Base-by-base conservation (phyloP, 2,797 vertebrate genomes). In the Sebastolobus alascanus region DNA sequence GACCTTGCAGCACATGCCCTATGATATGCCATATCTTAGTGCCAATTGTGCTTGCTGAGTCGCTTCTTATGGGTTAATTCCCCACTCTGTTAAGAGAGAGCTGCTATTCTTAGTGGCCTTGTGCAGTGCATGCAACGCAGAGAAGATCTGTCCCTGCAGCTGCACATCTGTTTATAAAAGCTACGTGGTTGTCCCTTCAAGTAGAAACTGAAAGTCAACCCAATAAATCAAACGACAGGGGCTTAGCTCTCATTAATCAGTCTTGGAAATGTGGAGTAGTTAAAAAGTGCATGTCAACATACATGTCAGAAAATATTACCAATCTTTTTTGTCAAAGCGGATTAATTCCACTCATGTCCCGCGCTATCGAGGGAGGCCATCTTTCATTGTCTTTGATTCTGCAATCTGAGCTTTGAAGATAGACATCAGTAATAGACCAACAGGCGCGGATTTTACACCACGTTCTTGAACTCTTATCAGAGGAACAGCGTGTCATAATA, bases 351-450 rank as follows among this genome's bases (percentile, higher is more conserved):
- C 79, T 80, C 83, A 82, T 77, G 75, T 90, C 77, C 66, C 68
- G 33, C 20, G 40, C 80, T 93, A 93, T 95, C 92, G 82, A 68
- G 80, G 70, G 66, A 85, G 70, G 78, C 83, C 76, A 94, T 95
- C 93, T 90, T 77, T 84, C 89, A 89, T 91, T 89, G 90, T 90
- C 87, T 95, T 93, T 94, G 89, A 94, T 93, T 93, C 76, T 76
- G 79, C 79, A 86, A 85, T 90, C 84, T 66, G 84, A 90, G 93
- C 92, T 94, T 93, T 94, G 82, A 90, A 94, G 93, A 95, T 93
- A 89, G 75, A 81, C 79, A 95, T 95, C 86, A 85, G 86, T 84
- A 83, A 84, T 78, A 88, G 85, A 87, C 74, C 75, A 88, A 85
- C 84, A 86, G 83, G 79, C 77, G 74, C 58, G 68, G 61, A 80